A percentile compares a stretch with the other conserved stretches of the same genome.
These are phyloP conservation scores for Acipenser transmontanus DNA, from an alignment of 2,797 vertebrate species.

Conservation along the genomic window DNA sequence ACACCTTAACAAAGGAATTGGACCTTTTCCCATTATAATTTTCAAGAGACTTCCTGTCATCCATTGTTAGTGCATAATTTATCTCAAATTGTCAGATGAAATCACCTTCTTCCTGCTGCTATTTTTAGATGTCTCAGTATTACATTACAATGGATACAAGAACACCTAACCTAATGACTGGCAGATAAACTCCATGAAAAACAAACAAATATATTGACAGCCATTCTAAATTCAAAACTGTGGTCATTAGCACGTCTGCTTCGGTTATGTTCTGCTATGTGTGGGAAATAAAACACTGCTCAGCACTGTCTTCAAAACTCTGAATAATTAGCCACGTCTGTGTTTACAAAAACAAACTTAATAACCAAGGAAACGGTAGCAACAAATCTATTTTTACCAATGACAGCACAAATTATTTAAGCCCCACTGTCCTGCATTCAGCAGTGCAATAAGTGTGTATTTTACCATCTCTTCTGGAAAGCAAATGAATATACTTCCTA, in stretches of 20 bases:
- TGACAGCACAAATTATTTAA: background rate
- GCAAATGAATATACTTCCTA: slow-evolving; percentile 49
- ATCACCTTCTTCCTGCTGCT: no score
- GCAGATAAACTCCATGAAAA: background rate
- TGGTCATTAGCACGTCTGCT: slow-evolving; percentile 38
- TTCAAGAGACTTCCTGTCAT: no score
- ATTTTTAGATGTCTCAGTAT: no score
- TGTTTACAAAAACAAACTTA: slow-evolving; percentile 19
- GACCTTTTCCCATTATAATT: no score
- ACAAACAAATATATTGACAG: background rate
- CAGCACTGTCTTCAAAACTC: slow-evolving; percentile 43
- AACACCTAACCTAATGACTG: background rate
- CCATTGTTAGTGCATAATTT: no score
- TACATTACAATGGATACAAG: no score
- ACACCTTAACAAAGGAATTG: no score
- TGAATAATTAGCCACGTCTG: slow-evolving; percentile 38
- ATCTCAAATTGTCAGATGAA: no score
- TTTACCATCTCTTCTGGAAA: background rate
- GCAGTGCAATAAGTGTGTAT: slow-evolving; percentile 17
- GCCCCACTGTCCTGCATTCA: slow-evolving; percentile 17
- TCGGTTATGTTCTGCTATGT: slow-evolving; percentile 39
- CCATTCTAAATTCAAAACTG: slow-evolving; percentile 8
- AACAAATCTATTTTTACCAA: background rate
- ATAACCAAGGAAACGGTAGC: slow-evolving; percentile 15
- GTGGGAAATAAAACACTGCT: slow-evolving; percentile 46